phyloP scores from a whole-genome alignment of 1,140 invertebrate genomes.

The Dendrolimus punctatus region DNA sequence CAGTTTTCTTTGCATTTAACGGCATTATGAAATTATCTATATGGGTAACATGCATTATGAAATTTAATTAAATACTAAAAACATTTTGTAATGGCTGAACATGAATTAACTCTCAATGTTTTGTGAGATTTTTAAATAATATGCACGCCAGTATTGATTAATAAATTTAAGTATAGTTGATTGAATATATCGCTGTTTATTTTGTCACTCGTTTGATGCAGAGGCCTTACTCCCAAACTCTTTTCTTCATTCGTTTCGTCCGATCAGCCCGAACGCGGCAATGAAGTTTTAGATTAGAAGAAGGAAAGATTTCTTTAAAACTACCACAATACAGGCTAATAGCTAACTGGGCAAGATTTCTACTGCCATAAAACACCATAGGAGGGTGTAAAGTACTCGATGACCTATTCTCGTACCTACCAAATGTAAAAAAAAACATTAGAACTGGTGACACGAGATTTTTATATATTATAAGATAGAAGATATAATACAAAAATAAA shows the following conservation, averaged over 20 bases:
- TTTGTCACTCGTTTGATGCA: conserved; percentile 16
- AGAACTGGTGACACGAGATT: too few relatives aligned
- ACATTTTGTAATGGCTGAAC: conserved; percentile 45
- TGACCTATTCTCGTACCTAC: too few relatives aligned
- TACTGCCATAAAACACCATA: too few relatives aligned
- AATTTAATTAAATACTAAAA: conserved; percentile 40
- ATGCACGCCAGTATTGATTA: conserved; percentile 62
- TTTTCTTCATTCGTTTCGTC: not conserved
- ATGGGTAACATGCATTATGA: conserved; percentile 10
- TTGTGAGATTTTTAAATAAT: conserved; percentile 56
- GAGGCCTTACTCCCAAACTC: not conserved
- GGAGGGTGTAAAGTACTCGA: too few relatives aligned
- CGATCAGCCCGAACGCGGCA: not conserved
- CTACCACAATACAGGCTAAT: too few relatives aligned
- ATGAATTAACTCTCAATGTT: conserved; percentile 60
- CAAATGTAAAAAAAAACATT: too few relatives aligned
- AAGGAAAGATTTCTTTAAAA: too few relatives aligned
- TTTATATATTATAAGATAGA: too few relatives aligned
- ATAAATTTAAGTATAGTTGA: conserved; percentile 70
- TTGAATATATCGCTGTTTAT: conserved; percentile 48
- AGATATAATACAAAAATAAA: too few relatives aligned
- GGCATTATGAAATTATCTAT: conserved; percentile 61
- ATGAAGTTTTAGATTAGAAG: too few relatives aligned
- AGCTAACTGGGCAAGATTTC: too few relatives aligned
- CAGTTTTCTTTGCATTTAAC: conserved; percentile 56